Evolutionary conservation across 2,797 vertebrate genomes (phyloP).

Genomic region (Pteropus rufus): DNA sequence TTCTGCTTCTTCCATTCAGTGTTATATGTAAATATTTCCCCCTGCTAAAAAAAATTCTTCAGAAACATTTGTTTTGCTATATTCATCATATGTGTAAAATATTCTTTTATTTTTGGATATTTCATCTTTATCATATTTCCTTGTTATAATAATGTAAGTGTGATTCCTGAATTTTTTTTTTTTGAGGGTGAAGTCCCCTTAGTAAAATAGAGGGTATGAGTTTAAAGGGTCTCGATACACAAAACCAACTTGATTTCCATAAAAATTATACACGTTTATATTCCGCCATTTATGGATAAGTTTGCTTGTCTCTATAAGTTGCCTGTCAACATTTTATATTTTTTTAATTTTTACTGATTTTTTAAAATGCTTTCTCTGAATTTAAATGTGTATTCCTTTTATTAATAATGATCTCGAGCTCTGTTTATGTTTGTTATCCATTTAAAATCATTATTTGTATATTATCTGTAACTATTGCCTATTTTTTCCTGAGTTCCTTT

Average conservation of each 20-base stretch:
- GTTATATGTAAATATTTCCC: not conserved
- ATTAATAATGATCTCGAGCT: not conserved
- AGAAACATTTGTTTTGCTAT: not conserved
- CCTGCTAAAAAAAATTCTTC: not conserved
- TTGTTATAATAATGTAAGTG: not conserved
- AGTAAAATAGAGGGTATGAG: not conserved
- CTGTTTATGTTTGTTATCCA: not conserved
- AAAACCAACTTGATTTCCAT: not conserved
- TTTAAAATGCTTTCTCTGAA: not conserved
- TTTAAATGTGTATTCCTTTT: not conserved
- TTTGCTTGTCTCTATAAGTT: conserved; percentile 1
- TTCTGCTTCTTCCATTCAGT: not conserved
- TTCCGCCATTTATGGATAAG: not conserved
- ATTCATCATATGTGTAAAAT: not conserved
- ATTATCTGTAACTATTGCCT: not conserved
- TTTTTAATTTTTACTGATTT: not conserved
- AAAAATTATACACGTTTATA: not conserved
- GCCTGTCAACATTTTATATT: not conserved
- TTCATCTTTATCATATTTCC: not conserved
- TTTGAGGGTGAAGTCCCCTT: not conserved
- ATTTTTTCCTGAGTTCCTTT: not conserved
- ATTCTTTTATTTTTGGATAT: not conserved
- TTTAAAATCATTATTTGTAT: not conserved
- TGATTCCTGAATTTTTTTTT: not conserved
- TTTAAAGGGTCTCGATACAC: not conserved